Percentiles rank a stretch among this genome's conserved stretches.
phyloP scores from a whole-genome alignment of 2,113 vertebrate genomes.

The Leucopsar rothschildi region DNA sequence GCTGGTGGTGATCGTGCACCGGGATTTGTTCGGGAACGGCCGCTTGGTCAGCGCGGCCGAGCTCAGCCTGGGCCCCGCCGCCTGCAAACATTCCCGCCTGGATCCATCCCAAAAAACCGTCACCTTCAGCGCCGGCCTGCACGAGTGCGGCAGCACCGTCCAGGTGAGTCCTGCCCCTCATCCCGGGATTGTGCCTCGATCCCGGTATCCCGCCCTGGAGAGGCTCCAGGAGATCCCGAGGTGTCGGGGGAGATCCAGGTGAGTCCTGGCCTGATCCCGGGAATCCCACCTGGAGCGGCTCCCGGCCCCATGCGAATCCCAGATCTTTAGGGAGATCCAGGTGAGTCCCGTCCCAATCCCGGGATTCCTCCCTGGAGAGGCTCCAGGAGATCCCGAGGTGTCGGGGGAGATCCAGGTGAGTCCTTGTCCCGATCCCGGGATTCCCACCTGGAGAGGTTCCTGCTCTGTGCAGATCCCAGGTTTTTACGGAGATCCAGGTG shows the following conservation, averaged over 20 bases:
- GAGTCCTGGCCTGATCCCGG: background rate
- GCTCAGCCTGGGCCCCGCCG: background rate
- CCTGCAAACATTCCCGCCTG: background rate
- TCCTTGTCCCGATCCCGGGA: too few species aligned
- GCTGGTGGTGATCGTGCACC: background rate
- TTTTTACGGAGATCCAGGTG: too few species aligned
- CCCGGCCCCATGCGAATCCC: too few species aligned
- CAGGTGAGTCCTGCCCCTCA: background rate
- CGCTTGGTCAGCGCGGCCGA: background rate
- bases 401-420: too few species aligned
- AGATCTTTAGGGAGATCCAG: background rate
- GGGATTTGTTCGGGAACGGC: conserved; percentile 18
- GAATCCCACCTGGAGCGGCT: background rate
- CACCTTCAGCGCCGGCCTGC: background rate
- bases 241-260: background rate
- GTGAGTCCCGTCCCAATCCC: background rate
- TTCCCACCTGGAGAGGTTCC: too few species aligned
- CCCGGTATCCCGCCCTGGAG: background rate
- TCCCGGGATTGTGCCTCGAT: background rate
- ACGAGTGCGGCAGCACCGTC: background rate
- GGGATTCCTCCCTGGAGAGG: too few species aligned
- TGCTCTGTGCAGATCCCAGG: too few species aligned
- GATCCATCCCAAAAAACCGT: background rate
- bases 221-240: background rate
- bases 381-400: too few species aligned